Conservation (phyloP, 2,113 vertebrate genomes). For the Peromyscus maniculatus region DNA sequence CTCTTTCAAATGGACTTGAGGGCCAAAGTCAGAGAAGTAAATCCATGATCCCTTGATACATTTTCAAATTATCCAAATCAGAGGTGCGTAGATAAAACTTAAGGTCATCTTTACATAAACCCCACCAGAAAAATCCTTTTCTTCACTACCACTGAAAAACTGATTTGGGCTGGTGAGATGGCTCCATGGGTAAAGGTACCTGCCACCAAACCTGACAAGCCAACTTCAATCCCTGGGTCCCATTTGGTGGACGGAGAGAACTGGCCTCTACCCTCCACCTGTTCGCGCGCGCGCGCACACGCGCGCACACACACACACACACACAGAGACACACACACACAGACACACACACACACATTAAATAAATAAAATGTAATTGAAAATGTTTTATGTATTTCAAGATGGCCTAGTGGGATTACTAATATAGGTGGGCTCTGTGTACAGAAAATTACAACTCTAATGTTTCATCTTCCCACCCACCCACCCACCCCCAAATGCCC, state of each 20-base stretch:
- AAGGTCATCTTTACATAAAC: background rate
- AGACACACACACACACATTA: background rate
- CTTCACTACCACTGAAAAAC: background rate
- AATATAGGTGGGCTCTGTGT: background rate
- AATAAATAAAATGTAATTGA: background rate
- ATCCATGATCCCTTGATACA: background rate
- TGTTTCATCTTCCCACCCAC: background rate
- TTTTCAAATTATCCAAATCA: background rate
- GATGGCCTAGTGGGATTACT: background rate
- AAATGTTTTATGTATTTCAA: background rate
- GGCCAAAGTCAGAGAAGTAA: background rate
- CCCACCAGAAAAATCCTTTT: background rate
- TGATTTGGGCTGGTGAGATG: background rate
- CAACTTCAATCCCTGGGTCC: background rate
- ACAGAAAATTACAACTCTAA: background rate
- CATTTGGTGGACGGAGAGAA: background rate
- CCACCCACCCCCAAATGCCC: too few species aligned
- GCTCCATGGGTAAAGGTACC: background rate
- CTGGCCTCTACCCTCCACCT: background rate
- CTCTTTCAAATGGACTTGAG: background rate
- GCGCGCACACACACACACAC: background rate
- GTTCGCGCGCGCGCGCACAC: too few species aligned
- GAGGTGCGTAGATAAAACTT: background rate
- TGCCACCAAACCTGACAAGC: background rate
- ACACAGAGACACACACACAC: too few species aligned